phyloP scores from a whole-genome alignment of 1,140 invertebrate genomes.

The Asbolus verrucosus region DNA sequence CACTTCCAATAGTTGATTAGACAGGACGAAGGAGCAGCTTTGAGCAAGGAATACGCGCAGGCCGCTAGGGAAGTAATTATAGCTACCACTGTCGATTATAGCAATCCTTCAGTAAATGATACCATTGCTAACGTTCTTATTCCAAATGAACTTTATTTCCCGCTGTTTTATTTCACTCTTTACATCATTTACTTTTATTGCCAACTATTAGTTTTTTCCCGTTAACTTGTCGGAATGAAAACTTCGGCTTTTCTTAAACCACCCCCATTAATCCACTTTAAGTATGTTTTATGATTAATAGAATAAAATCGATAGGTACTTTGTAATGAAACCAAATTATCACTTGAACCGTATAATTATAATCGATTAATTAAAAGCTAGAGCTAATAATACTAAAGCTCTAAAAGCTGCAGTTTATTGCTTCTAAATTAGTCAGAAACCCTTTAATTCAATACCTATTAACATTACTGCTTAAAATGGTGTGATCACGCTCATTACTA shows the following conservation, averaged over 20 bases:
- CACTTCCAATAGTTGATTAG: slow-evolving; percentile 41
- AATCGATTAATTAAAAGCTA: slow-evolving; percentile 39
- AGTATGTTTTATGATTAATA: slow-evolving; percentile 12
- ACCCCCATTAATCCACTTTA: too few species aligned
- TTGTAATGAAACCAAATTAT: slow-evolving; percentile 30
- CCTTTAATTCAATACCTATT: slow-evolving; percentile 45
- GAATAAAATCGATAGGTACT: slow-evolving; percentile 22
- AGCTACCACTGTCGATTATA: slow-evolving; percentile 16
- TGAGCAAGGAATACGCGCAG: slow-evolving; percentile 26
- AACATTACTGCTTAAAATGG: slow-evolving; percentile 40
- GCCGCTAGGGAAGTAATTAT: slow-evolving; percentile 25
- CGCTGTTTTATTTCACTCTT: slow-evolving; percentile 9
- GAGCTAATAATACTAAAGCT: slow-evolving; percentile 39
- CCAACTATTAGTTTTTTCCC: neutral
- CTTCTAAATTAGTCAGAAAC: slow-evolving; percentile 36
- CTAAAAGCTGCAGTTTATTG: slow-evolving; percentile 36
- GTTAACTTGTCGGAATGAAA: neutral
- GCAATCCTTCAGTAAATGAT: slow-evolving; percentile 37
- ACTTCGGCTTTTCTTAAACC: too few species aligned
- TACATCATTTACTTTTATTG: neutral
- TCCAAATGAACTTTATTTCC: slow-evolving; percentile 2
- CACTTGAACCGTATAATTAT: slow-evolving; percentile 35
- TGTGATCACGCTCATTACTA: slow-evolving; percentile 38
- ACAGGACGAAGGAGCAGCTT: slow-evolving; percentile 39
- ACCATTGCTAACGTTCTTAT: slow-evolving; percentile 30